Percentiles rank a stretch among this genome's conserved stretches.
Evolutionary conservation across 2,797 vertebrate species (phyloP).

Genomic region (Siniperca obscura): DNA sequence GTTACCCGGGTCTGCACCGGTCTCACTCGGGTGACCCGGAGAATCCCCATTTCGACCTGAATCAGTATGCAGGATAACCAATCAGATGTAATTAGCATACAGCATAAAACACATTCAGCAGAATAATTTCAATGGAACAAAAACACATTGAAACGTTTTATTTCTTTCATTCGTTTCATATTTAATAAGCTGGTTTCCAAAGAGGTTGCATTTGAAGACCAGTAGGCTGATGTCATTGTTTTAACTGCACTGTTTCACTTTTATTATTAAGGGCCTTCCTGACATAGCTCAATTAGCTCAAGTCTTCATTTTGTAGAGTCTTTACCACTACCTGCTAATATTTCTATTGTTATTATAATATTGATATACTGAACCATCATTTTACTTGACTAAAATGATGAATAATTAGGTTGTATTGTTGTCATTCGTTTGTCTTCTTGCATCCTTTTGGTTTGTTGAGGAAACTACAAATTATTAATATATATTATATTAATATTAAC

Average conservation of each 20-base stretch:
- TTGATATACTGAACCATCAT: neutral
- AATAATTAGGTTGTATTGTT: neutral
- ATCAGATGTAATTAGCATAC: slow-evolving; percentile 5
- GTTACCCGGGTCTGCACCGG: slow-evolving; percentile 79
- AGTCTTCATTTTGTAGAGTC: neutral
- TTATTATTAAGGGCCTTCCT: slow-evolving; percentile 16
- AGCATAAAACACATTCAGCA: neutral
- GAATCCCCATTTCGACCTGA: slow-evolving; percentile 82
- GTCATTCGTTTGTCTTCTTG: neutral
- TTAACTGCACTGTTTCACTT: neutral
- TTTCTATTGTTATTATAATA: neutral
- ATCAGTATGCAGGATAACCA: slow-evolving; percentile 35
- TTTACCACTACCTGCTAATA: neutral
- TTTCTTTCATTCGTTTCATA: slow-evolving; percentile 28
- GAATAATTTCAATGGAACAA: neutral
- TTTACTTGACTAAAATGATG: neutral
- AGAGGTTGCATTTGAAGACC: neutral
- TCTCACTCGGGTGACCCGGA: slow-evolving; percentile 75
- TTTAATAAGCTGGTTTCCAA: neutral
- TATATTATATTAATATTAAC: neutral
- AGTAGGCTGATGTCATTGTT: neutral
- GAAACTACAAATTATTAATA: neutral
- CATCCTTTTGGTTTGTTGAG: neutral
- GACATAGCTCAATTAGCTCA: neutral
- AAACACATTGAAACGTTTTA: neutral